Evolutionary conservation across 2,113 vertebrate genomes (phyloP).

Genomic region (Cyanistes caeruleus): DNA sequence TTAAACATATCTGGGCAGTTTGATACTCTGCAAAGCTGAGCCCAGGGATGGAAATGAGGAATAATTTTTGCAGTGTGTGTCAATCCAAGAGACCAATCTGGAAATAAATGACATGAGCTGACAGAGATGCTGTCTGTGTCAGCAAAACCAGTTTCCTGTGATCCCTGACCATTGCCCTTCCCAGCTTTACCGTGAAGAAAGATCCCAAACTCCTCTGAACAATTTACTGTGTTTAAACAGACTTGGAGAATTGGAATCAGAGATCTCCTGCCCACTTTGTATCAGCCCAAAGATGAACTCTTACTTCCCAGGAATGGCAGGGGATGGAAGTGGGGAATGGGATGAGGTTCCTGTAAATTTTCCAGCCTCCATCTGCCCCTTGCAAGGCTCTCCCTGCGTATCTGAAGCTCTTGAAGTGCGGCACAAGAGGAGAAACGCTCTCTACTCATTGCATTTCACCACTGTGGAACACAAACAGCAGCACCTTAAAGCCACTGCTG

Average conservation of each 20-base stretch:
- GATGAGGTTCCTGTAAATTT: neutral
- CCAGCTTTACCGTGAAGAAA: neutral
- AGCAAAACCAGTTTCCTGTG: neutral
- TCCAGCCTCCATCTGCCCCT: neutral
- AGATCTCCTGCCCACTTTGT: neutral
- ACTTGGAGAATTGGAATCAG: neutral
- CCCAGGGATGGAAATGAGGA: neutral
- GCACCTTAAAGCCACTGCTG: neutral
- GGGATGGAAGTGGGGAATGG: neutral
- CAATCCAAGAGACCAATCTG: neutral
- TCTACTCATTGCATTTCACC: neutral
- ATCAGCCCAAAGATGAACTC: neutral
- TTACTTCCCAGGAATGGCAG: neutral
- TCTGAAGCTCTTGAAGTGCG: neutral
- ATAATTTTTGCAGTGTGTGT: neutral
- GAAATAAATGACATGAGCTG: neutral
- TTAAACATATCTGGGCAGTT: neutral
- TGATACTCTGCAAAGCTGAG: neutral
- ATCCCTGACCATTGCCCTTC: neutral
- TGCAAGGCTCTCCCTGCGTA: neutral
- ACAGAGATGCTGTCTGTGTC: neutral
- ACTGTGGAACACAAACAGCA: accelerated
- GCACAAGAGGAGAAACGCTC: neutral
- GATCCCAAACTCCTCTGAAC: neutral
- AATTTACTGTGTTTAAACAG: neutral